These are phyloP conservation scores for Nezara viridula DNA, from an alignment of 2,888 invertebrate species.

Conservation along the genomic window DNA sequence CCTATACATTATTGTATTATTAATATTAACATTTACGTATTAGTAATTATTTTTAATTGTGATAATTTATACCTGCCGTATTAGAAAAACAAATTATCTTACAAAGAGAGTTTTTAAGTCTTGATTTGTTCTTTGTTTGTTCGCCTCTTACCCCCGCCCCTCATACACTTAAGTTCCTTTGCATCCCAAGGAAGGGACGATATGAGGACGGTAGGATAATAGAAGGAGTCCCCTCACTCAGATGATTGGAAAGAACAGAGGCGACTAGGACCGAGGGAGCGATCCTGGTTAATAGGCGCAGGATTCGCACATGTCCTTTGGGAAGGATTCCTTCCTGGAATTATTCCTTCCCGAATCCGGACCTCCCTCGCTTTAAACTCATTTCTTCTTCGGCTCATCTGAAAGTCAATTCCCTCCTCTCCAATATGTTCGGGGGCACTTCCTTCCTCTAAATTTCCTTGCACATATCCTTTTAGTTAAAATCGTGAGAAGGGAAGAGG, in stretches of 20 bases:
- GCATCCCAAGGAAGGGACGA: not conserved
- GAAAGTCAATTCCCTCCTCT: conserved; percentile 53
- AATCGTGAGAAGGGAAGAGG: not conserved
- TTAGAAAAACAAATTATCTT: not conserved
- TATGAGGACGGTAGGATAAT: not conserved
- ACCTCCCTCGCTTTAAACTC: conserved; percentile 51
- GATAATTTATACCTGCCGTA: too few relatives aligned
- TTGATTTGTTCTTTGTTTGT: not conserved
- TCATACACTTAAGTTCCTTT: not conserved
- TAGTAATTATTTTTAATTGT: too few relatives aligned
- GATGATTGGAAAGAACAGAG: conserved; percentile 46
- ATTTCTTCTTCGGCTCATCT: conserved; percentile 54
- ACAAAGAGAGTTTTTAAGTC: not conserved
- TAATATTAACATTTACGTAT: too few relatives aligned
- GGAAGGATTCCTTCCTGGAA: conserved; percentile 21
- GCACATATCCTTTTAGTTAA: conserved; percentile 55
- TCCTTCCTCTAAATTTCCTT: conserved; percentile 41
- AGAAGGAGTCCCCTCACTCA: not conserved
- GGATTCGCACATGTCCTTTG: conserved; percentile 55
- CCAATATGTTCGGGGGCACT: conserved; percentile 53
- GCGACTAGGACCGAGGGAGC: conserved; percentile 10
- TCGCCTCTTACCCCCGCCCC: not conserved
- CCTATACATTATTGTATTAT: too few relatives aligned
- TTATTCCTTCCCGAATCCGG: conserved; percentile 21
- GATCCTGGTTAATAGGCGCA: conserved; percentile 11